Evolutionary conservation across 2,113 vertebrate species (phyloP).

Genomic region (Miniopterus natalensis): DNA sequence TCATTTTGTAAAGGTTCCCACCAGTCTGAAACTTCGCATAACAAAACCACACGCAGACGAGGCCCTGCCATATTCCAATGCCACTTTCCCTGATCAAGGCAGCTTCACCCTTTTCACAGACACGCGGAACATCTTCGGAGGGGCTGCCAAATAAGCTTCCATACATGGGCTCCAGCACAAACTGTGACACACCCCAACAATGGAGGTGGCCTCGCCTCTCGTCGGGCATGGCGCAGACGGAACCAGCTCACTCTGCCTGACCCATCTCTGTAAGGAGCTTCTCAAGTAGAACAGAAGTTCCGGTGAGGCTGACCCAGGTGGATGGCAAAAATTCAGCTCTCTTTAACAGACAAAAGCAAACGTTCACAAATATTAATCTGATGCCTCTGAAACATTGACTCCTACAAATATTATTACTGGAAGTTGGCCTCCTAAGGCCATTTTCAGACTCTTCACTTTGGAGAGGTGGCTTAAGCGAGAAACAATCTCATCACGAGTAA

Average conservation of each 20-base stretch:
- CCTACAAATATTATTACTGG: background rate
- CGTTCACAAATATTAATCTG: background rate
- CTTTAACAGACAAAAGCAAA: background rate
- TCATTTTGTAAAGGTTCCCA: background rate
- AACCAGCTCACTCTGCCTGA: background rate
- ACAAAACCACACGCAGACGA: background rate
- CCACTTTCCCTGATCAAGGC: background rate
- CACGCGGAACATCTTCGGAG: background rate
- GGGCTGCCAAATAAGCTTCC: background rate
- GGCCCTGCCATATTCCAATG: background rate
- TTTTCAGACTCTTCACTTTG: background rate
- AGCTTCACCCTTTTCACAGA: background rate
- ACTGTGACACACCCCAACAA: accelerated
- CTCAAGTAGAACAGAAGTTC: background rate
- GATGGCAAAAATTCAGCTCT: background rate
- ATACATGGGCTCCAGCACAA: background rate
- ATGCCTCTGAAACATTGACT: background rate
- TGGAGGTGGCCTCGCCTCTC: accelerated
- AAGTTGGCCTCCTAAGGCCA: background rate
- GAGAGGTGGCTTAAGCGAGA: background rate
- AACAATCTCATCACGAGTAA: background rate
- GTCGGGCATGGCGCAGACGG: accelerated
- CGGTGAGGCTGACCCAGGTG: background rate
- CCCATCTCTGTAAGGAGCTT: background rate
- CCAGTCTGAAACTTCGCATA: background rate